Evolutionary conservation across 1,140 invertebrate genomes (phyloP).

Genomic region (Drosophila prosaltans): DNA sequence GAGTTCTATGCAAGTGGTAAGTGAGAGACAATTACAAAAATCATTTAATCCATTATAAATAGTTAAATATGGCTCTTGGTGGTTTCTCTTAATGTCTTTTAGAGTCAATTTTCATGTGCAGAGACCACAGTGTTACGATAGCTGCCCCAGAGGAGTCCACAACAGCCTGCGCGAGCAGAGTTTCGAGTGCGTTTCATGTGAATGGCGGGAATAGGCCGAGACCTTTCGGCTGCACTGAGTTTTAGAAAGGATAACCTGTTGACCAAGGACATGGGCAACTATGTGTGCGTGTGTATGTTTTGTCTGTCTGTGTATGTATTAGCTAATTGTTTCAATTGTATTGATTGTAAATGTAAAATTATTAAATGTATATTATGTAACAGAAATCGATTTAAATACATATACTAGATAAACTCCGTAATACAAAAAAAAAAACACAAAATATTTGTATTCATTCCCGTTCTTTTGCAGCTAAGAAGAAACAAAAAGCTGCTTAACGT

Average conservation of each 20-base stretch:
- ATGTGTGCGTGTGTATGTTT: conserved; percentile 15
- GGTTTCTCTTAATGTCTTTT: not conserved
- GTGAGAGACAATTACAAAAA: not conserved
- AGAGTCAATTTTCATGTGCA: conserved; percentile 83
- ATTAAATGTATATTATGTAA: conserved; percentile 55
- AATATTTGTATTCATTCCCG: no score
- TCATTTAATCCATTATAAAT: no score
- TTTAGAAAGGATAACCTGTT: conserved; percentile 29
- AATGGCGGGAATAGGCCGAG: conserved; percentile 28
- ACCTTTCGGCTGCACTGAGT: conserved; percentile 46
- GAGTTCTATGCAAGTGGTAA: conserved; percentile 82
- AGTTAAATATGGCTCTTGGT: no score
- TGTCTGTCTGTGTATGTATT: conserved; percentile 15
- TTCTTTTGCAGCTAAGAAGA: no score
- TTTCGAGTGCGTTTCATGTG: conserved; percentile 29
- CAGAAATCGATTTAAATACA: conserved; percentile 36
- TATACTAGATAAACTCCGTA: not conserved
- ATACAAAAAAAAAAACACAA: no score
- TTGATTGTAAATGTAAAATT: conserved; percentile 42
- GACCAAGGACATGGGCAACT: conserved; percentile 24
- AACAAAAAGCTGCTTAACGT: no score
- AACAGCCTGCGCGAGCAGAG: not conserved
- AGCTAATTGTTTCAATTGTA: conserved; percentile 35
- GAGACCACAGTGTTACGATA: conserved; percentile 82
- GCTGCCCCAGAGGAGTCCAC: conserved; percentile 46